Conservation (phyloP, 2,797 vertebrate genomes). For the Trachurus trachurus region DNA sequence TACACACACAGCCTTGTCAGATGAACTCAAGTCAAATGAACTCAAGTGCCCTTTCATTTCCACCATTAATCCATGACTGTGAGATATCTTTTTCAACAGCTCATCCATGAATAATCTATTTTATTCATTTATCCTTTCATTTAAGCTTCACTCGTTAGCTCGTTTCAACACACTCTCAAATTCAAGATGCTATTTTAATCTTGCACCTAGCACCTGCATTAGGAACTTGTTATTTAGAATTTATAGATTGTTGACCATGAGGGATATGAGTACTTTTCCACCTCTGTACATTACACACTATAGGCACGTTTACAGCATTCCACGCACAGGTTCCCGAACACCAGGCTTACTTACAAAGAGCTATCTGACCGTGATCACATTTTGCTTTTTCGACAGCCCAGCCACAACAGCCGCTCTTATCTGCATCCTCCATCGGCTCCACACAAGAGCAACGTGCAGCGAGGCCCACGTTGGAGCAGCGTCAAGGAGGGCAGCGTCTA, state of each 20-base stretch:
- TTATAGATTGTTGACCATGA: neutral
- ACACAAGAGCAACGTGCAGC: constrained; percentile 58
- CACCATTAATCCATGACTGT: too few species aligned
- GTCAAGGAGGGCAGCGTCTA: constrained; percentile 34
- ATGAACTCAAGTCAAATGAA: too few species aligned
- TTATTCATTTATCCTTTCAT: too few species aligned
- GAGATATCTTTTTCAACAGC: too few species aligned
- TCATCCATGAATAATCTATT: too few species aligned
- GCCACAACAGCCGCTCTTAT: constrained; percentile 76
- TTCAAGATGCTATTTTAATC: neutral
- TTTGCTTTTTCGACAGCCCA: constrained; percentile 33
- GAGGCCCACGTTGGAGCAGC: constrained; percentile 35
- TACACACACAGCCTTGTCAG: too few species aligned
- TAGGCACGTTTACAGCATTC: constrained; percentile 20
- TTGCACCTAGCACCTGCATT: too few species aligned
- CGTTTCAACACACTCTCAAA: too few species aligned
- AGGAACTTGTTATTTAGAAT: neutral
- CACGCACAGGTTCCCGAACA: constrained; percentile 40
- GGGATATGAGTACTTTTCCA: constrained; percentile 7
- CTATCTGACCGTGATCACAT: constrained; percentile 43
- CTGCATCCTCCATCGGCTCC: constrained; percentile 70
- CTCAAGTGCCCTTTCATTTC: too few species aligned
- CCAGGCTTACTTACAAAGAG: constrained; percentile 6
- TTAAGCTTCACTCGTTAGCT: too few species aligned
- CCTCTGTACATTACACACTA: neutral